phyloP scores from a whole-genome alignment of 2,797 vertebrate species.

The Intellagama lesueurii region DNA sequence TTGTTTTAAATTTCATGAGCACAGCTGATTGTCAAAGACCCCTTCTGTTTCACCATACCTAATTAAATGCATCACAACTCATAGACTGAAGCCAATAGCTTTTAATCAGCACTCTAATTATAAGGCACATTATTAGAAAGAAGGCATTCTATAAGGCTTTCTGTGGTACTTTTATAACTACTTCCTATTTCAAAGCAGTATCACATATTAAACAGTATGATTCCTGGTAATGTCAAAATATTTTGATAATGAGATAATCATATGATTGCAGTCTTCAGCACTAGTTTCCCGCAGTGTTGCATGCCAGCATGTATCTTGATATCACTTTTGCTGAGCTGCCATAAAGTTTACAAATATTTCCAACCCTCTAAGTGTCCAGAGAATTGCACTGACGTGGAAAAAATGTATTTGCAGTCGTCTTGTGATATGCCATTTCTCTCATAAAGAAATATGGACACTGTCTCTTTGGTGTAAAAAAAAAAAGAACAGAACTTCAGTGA shows the following conservation, averaged over 20 bases:
- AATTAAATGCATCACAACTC: not conserved
- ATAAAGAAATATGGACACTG: constrained; percentile 36
- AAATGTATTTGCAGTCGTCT: constrained; percentile 39
- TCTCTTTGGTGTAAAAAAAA: constrained; percentile 27
- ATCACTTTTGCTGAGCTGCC: constrained; percentile 38
- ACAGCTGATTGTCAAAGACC: not conserved
- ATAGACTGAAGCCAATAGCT: not conserved
- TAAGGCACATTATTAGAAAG: not conserved
- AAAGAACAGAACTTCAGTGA: not conserved
- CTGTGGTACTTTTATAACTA: constrained; percentile 6
- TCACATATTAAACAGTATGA: constrained; percentile 43
- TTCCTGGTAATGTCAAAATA: constrained; percentile 37
- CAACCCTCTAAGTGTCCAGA: constrained; percentile 32
- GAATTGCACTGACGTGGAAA: constrained; percentile 34
- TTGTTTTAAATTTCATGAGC: not conserved
- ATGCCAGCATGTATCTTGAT: constrained; percentile 44
- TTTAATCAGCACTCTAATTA: constrained; percentile 5
- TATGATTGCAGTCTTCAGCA: constrained; percentile 49
- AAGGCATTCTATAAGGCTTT: constrained; percentile 15
- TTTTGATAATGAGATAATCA: constrained; percentile 46
- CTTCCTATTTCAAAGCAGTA: constrained; percentile 44
- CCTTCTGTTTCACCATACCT: not conserved
- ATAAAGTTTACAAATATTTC: constrained; percentile 35
- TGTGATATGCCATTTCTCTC: constrained; percentile 45
- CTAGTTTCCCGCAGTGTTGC: constrained; percentile 27